Evolutionary conservation across 1,140 invertebrate genomes (phyloP), one percentile per base, ranked within the genome.

Genomic region (Eueides isabella): DNA sequence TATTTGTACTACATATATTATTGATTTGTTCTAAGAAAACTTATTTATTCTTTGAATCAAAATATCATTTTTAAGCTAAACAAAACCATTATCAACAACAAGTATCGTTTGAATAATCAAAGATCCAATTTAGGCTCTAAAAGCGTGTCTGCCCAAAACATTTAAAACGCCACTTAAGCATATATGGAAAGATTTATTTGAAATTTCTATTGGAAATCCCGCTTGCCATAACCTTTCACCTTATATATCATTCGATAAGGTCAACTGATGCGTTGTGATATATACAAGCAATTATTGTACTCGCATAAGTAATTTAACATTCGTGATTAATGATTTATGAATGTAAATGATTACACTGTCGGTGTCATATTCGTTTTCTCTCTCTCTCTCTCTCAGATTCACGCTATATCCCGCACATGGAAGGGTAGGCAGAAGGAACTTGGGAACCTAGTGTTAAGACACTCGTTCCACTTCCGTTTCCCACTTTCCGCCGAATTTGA

Each of bases 211-310:
- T 55, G 48, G 48, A 26, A 55, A 26, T 1, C 48, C 48, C 48
- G 48, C 11, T 23, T 26, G 19, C 11, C 19, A 7, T 26, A 23
- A 55, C 48, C 48, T 55, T 55, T 55, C 19, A 55, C 48, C 48
- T 55, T 55, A 55, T 26, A 55, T 26, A 26, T 55, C 48, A 55
- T 26, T 55, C 48, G 48, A 55, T 55, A 55, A 55, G 48, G 48
- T 55, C 48, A 55, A 55, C 26, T 55, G 48, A 55, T 55, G 48
- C 48, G 48, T 55, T 26, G 2, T 55, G 48, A 55, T 55, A 55
- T 55, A 55, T 26, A 55, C 23, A 55, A 55, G 48, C 48, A 11
- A 55, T 55, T 55, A 55, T 55, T 55, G 11, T 55, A 55, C 48
- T 55, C 48, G 23, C 19, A n/a, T 26, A 26, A 23, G 48, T 55